A percentile compares a stretch with the other conserved stretches of the same genome.
Conservation (phyloP, 2,113 vertebrate genomes). For the Microcebus murinus region DNA sequence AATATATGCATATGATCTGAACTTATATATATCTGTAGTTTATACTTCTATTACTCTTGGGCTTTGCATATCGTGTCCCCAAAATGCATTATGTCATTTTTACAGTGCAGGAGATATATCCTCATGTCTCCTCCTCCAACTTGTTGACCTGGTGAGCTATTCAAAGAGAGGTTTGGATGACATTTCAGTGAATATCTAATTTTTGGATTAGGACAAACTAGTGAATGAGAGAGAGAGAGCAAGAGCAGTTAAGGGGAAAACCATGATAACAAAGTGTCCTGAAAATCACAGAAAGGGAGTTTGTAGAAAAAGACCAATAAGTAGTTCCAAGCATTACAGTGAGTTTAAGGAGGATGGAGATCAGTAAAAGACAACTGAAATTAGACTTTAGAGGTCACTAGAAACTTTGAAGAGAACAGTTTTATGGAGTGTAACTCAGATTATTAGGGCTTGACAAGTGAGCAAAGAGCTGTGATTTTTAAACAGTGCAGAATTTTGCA, state of each 20-base stretch:
- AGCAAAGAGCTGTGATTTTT: neutral
- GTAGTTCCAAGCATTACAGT: neutral
- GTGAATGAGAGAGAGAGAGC: neutral
- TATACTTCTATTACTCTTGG: neutral
- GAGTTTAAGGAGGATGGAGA: neutral
- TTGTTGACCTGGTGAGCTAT: neutral
- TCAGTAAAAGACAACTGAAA: neutral
- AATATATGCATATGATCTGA: neutral
- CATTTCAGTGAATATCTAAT: neutral
- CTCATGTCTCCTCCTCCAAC: neutral
- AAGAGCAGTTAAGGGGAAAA: neutral
- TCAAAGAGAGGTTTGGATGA: neutral
- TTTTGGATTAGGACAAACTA: neutral
- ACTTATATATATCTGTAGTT: too few relatives aligned
- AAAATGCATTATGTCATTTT: neutral
- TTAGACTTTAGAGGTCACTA: neutral
- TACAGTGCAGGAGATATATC: neutral
- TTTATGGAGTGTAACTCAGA: neutral
- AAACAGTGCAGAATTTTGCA: neutral
- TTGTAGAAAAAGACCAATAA: neutral
- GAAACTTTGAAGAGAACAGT: neutral
- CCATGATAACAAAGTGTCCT: neutral
- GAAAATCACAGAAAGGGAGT: neutral
- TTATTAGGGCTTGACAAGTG: neutral
- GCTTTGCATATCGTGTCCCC: neutral